Percentiles rank a stretch among this genome's conserved stretches.
These are phyloP conservation scores for Perccottus glenii DNA, from an alignment of 2,113 vertebrate genomes.

Conservation along the genomic window DNA sequence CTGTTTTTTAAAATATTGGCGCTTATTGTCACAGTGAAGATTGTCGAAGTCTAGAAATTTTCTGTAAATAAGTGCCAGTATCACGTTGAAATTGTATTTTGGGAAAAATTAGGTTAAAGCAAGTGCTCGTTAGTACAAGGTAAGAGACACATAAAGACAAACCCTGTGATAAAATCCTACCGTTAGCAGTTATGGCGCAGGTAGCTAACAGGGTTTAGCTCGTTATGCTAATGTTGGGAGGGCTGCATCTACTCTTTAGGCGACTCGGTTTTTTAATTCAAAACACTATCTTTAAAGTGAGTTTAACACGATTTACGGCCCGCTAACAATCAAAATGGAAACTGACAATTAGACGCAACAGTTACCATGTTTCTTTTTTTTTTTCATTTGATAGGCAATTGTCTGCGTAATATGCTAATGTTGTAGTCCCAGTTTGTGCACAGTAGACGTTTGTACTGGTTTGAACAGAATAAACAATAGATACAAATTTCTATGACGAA, in stretches of 20 bases:
- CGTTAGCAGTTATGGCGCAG: slow-evolving; percentile 1
- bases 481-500: too few species aligned
- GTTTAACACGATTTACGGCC: background rate
- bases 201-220: slow-evolving; percentile 26
- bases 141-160: slow-evolving; percentile 25
- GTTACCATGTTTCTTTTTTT: background rate
- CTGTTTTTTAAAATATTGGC: slow-evolving; percentile 80
- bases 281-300: background rate
- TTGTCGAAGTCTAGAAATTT: background rate
- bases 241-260: background rate
- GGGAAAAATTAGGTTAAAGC: background rate
- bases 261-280: background rate
- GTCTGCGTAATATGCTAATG: background rate
- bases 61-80: too few species aligned
- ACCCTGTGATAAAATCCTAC: background rate
- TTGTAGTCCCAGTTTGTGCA: too few species aligned
- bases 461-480: too few species aligned
- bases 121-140: slow-evolving; percentile 22
- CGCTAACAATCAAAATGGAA: background rate
- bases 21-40: slow-evolving; percentile 28
- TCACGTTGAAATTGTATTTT: background rate
- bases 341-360: background rate
- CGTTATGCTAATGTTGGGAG: background rate
- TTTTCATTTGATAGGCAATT: background rate
- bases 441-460: too few species aligned